A percentile compares a stretch with the other conserved stretches of the same genome.
Evolutionary conservation across 2,113 vertebrate species (phyloP).

Genomic region (Pteruthius melanotis): DNA sequence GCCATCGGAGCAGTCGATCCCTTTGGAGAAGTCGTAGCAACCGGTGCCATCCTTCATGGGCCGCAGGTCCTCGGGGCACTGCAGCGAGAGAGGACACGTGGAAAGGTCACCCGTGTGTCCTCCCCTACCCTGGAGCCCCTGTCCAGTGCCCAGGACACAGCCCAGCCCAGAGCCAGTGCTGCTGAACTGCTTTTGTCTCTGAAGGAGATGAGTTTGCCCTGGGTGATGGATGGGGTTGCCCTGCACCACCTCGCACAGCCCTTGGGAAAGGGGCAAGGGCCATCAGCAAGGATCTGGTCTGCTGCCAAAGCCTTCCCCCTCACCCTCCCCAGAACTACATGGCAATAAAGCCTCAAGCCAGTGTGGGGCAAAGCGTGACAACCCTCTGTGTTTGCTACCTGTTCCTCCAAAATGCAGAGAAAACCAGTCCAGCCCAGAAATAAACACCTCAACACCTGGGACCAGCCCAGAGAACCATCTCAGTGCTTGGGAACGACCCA

Average conservation of each 20-base stretch:
- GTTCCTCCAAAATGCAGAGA: neutral
- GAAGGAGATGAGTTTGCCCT: neutral
- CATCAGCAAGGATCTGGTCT: neutral
- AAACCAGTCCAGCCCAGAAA: neutral
- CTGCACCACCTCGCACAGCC: accelerated
- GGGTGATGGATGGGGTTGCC: neutral
- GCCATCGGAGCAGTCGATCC: conserved; percentile 96
- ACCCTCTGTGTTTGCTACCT: neutral
- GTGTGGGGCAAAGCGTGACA: accelerated
- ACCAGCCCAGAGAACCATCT: neutral
- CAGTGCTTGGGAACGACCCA: too few species aligned
- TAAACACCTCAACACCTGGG: neutral
- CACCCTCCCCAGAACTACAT: neutral
- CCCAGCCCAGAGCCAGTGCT: neutral
- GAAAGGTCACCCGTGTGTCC: neutral
- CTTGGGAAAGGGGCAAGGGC: neutral
- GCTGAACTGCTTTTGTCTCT: neutral
- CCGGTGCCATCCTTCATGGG: conserved; percentile 98
- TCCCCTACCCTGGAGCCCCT: neutral
- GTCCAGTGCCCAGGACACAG: neutral
- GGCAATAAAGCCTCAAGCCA: neutral
- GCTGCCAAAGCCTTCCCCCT: neutral
- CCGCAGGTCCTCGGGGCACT: conserved; percentile 92
- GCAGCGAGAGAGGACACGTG: neutral
- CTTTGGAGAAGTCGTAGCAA: conserved; percentile 95